These are phyloP conservation scores for Globicephala melas DNA, from an alignment of 2,113 vertebrate species.

Conservation along the genomic window DNA sequence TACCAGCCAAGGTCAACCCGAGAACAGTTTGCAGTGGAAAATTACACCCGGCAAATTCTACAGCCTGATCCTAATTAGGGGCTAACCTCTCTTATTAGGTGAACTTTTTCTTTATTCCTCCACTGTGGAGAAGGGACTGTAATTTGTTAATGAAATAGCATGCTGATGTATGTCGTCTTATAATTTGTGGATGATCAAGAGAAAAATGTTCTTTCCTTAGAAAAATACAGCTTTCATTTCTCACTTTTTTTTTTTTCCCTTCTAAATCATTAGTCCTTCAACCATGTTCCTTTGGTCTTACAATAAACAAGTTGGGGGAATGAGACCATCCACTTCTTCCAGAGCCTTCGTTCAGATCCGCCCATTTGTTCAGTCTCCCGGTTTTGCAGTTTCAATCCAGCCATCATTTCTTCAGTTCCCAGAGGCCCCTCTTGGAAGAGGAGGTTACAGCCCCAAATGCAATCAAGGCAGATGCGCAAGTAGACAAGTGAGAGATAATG, in stretches of 20 bases:
- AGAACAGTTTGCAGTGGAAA: slow-evolving; percentile 65
- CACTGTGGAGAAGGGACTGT: slow-evolving; percentile 39
- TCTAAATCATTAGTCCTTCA: slow-evolving; percentile 33
- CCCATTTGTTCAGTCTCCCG: not conserved
- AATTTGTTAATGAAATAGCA: slow-evolving; percentile 67
- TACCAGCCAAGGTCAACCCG: slow-evolving; percentile 64
- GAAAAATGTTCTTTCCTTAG: slow-evolving; percentile 55
- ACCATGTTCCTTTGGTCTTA: not conserved
- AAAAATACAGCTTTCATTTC: slow-evolving; percentile 51
- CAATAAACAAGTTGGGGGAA: slow-evolving; percentile 8
- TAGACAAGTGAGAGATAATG: not conserved
- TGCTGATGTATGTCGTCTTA: slow-evolving; percentile 49
- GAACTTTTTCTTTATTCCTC: slow-evolving; percentile 69
- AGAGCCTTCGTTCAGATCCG: not conserved
- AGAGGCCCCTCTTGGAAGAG: not conserved
- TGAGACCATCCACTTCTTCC: slow-evolving; percentile 17
- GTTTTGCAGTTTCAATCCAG: not conserved
- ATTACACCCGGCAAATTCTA: slow-evolving; percentile 60
- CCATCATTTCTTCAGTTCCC: not conserved
- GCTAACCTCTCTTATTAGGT: slow-evolving; percentile 64
- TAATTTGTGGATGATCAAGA: slow-evolving; percentile 55
- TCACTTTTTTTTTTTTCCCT: slow-evolving; percentile 16
- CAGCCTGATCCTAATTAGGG: slow-evolving; percentile 51
- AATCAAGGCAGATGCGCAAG: not conserved
- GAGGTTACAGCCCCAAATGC: not conserved